Conservation (phyloP, 2,113 vertebrate genomes). For the Heterochromis multidens region DNA sequence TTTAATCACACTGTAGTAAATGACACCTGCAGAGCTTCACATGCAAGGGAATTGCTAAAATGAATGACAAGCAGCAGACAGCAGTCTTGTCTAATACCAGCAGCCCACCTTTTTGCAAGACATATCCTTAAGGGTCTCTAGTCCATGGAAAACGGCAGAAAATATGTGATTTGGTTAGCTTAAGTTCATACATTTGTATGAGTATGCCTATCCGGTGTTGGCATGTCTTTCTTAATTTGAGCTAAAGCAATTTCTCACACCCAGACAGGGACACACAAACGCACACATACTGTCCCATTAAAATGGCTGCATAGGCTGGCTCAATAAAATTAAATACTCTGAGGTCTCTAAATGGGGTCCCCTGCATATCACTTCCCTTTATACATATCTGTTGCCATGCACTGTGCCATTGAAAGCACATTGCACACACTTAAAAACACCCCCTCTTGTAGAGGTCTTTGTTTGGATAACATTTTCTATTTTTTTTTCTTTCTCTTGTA, state of each 20-base stretch:
- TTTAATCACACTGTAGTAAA: constrained; percentile 22
- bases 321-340: constrained; percentile 14
- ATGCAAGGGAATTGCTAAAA: background rate
- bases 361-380: constrained; percentile 72
- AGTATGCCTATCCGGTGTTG: background rate
- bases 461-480: constrained; percentile 72
- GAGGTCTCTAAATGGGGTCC: constrained; percentile 59
- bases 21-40: background rate
- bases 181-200: background rate
- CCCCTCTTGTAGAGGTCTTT: constrained; percentile 83
- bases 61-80: background rate
- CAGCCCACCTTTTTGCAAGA: background rate
- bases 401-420: constrained; percentile 84
- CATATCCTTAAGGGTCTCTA: background rate
- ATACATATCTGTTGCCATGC: constrained; percentile 70
- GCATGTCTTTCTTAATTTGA: background rate
- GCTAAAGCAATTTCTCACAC: background rate
- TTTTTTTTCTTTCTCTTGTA: constrained; percentile 64
- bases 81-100: background rate
- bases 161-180: background rate
- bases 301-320: background rate
- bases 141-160: background rate
- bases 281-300: background rate
- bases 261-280: background rate
- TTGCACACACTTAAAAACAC: constrained; percentile 80